Conservation (phyloP, 2,797 vertebrate species). For the Rachycentron canadum region DNA sequence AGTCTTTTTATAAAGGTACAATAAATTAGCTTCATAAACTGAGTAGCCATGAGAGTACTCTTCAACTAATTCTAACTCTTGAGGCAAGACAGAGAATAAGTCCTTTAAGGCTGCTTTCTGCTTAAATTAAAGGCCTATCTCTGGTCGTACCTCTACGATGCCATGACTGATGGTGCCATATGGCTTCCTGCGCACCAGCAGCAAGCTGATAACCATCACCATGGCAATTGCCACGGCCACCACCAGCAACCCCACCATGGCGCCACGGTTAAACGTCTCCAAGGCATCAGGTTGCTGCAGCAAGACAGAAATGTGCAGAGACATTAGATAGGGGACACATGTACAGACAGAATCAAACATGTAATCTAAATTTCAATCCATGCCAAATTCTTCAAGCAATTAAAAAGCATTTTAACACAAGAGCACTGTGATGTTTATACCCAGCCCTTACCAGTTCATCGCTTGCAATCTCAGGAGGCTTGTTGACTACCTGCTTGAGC, state of each 20-base stretch:
- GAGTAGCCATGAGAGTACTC: neutral
- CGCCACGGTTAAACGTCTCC: conserved; percentile 92
- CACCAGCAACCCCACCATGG: conserved; percentile 92
- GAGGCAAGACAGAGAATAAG: neutral
- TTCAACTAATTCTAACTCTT: neutral
- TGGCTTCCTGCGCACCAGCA: conserved; percentile 92
- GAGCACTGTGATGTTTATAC: neutral
- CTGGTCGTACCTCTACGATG: conserved; percentile 90
- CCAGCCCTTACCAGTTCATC: conserved; percentile 89
- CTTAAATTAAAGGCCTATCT: conserved; percentile 8
- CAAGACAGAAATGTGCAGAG: conserved; percentile 13
- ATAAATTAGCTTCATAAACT: neutral
- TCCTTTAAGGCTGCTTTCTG: neutral
- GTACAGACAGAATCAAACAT: neutral
- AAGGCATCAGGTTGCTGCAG: conserved; percentile 90
- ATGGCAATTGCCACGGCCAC: conserved; percentile 93
- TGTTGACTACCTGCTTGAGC: conserved; percentile 90
- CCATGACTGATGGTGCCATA: conserved; percentile 95
- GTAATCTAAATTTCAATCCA: neutral
- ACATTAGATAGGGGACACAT: neutral
- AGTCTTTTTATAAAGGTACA: neutral
- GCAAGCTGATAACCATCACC: conserved; percentile 92
- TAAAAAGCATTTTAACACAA: neutral
- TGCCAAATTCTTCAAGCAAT: neutral
- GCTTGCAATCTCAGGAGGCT: conserved; percentile 91